phyloP scores from a whole-genome alignment of 2,888 invertebrate species.

The Blera fallax region DNA sequence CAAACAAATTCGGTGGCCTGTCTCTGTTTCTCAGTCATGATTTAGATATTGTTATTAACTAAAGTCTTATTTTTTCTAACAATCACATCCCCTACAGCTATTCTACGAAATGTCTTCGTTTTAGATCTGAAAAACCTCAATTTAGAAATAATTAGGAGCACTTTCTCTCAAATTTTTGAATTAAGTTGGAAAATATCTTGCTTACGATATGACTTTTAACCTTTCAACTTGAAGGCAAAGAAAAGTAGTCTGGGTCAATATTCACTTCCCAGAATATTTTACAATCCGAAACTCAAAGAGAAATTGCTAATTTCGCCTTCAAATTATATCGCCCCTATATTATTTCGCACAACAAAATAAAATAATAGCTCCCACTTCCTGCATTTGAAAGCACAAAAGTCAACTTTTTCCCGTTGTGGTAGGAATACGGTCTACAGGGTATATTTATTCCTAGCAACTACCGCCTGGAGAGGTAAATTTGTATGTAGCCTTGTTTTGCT shows the following conservation, averaged over 20 bases:
- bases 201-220: no score
- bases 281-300: neutral
- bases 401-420: neutral
- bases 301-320: neutral
- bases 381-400: slow-evolving; percentile 8
- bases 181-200: no score
- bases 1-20: no score
- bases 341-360: neutral
- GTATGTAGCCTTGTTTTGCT: neutral
- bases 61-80: no score
- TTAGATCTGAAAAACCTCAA: no score
- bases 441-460: neutral
- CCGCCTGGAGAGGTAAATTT: slow-evolving; percentile 12
- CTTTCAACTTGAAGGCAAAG: no score
- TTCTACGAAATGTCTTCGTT: no score
- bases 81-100: no score
- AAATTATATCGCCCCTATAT: neutral
- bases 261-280: neutral
- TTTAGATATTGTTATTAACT: no score
- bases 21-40: no score
- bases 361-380: neutral
- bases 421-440: neutral
- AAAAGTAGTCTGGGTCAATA: neutral
- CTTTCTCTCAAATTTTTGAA: no score
- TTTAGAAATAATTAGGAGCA: no score